Percentiles rank a stretch among this genome's conserved stretches.
phyloP scores from a whole-genome alignment of 2,888 invertebrate species.

The Criorhina ranunculi region DNA sequence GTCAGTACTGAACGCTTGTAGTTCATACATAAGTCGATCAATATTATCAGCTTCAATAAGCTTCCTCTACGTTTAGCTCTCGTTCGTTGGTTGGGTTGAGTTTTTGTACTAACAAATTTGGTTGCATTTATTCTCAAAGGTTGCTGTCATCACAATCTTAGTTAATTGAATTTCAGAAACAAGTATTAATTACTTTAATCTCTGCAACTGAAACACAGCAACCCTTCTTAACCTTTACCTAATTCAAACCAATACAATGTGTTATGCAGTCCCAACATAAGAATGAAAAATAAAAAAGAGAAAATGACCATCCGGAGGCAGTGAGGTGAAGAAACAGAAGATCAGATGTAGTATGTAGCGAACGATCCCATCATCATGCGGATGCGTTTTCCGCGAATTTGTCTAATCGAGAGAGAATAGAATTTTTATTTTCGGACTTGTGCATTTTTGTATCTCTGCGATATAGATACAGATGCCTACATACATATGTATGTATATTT shows the following conservation, averaged over 20 bases:
- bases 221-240: constrained; percentile 9
- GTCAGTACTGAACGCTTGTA: too few relatives aligned
- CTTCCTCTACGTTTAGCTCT: too few relatives aligned
- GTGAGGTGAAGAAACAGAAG: constrained; percentile 35
- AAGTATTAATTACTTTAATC: too few relatives aligned
- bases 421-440: constrained; percentile 68
- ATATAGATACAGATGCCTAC: too few relatives aligned
- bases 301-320: constrained; percentile 67
- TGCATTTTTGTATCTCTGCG: constrained; percentile 66
- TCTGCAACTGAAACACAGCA: neutral
- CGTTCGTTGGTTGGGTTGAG: too few relatives aligned
- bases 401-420: constrained; percentile 79
- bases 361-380: constrained; percentile 76
- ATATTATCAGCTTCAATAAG: too few relatives aligned
- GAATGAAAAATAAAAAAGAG: constrained; percentile 26
- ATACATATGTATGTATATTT: too few relatives aligned
- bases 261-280: constrained; percentile 10
- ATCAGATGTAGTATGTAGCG: constrained; percentile 35
- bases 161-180: too few relatives aligned
- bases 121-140: too few relatives aligned
- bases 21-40: too few relatives aligned
- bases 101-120: too few relatives aligned
- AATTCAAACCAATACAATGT: constrained; percentile 10
- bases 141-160: too few relatives aligned
- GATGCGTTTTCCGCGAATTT: constrained; percentile 84